These are phyloP conservation scores for Argyra leucocephala DNA, from an alignment of 2,888 invertebrate species.

Conservation along the genomic window DNA sequence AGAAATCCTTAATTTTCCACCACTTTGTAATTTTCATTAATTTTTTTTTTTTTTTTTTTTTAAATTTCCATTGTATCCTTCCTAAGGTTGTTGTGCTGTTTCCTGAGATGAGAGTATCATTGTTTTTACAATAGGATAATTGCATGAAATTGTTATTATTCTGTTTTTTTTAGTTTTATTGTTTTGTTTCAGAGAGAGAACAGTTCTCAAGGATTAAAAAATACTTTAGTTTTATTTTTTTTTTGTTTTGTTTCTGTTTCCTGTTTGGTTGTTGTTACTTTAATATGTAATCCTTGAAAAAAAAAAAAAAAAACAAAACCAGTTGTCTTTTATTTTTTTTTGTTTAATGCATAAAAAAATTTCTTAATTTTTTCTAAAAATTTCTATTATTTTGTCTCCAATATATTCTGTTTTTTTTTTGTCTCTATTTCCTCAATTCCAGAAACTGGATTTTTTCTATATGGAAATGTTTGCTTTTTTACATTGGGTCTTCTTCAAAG, in stretches of 20 bases:
- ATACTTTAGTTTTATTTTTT: not conserved
- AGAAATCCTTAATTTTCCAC: conserved; percentile 3
- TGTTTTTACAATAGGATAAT: conserved; percentile 6
- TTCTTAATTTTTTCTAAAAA: too few relatives aligned
- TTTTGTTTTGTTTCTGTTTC: not conserved
- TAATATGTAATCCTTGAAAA: not conserved
- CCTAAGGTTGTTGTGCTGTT: not conserved
- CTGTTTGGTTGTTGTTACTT: not conserved
- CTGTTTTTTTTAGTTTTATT: not conserved
- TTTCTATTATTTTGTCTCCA: too few relatives aligned
- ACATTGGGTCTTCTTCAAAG: too few relatives aligned
- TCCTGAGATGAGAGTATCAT: not conserved
- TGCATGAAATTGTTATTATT: not conserved
- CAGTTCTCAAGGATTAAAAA: not conserved
- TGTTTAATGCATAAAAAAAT: too few relatives aligned
- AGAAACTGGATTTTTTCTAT: too few relatives aligned
- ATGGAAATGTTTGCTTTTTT: too few relatives aligned
- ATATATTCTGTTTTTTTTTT: too few relatives aligned
- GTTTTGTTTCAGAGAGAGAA: too few relatives aligned
- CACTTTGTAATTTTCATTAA: not conserved
- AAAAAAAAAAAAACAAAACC: too few relatives aligned
- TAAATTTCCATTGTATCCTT: not conserved
- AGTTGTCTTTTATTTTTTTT: too few relatives aligned
- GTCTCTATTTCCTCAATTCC: too few relatives aligned
- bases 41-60: not conserved